Conservation (phyloP, 2,888 invertebrate species). For the Polymixis flavicincta region DNA sequence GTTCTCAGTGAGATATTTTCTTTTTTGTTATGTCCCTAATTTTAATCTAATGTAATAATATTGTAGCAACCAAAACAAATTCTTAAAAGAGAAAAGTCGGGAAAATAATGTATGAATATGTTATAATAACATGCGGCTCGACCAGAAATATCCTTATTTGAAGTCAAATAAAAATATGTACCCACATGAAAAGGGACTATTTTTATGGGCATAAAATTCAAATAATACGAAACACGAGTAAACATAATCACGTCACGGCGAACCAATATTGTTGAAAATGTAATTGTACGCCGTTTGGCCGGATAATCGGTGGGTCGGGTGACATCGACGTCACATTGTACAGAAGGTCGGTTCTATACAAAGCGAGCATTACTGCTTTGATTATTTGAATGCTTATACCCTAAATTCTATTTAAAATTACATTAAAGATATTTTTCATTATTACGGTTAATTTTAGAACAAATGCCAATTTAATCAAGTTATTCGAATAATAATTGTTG, state of each 20-base stretch:
- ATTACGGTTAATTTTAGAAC: too few species aligned
- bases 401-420: too few species aligned
- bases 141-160: conserved; percentile 39
- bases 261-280: conserved; percentile 65
- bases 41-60: not conserved
- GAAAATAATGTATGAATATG: conserved; percentile 10
- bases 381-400: too few species aligned
- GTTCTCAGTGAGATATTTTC: not conserved
- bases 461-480: too few species aligned
- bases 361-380: too few species aligned
- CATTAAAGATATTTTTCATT: too few species aligned
- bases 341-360: not conserved
- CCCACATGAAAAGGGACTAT: conserved; percentile 46
- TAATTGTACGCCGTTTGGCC: conserved; percentile 59
- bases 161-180: conserved; percentile 45
- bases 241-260: conserved; percentile 60
- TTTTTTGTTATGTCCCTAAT: not conserved
- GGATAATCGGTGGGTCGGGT: conserved; percentile 53
- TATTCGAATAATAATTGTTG: too few species aligned
- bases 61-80: not conserved
- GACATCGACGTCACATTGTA: not conserved
- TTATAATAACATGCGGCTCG: conserved; percentile 24
- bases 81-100: not conserved
- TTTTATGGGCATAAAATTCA: conserved; percentile 56
- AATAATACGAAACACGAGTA: conserved; percentile 54